Conservation (phyloP, 1,140 invertebrate species). For the Magallana ariakensis region DNA sequence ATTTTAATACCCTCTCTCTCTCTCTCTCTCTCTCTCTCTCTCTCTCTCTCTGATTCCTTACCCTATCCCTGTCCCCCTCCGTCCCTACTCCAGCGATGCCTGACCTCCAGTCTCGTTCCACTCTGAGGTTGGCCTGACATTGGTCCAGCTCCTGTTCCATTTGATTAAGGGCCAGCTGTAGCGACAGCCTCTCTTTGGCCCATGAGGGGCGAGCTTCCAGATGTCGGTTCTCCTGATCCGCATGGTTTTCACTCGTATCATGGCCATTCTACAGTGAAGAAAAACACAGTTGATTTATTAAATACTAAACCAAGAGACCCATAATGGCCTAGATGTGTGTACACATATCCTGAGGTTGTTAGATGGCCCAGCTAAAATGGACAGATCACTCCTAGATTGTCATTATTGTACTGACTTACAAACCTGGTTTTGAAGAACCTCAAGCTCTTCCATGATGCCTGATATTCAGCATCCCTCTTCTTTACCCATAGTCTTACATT, state of each 20-base stretch:
- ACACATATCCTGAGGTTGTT: not conserved
- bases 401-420: too few relatives aligned
- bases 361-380: too few relatives aligned
- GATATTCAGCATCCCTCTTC: constrained; percentile 52
- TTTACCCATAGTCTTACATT: constrained; percentile 23
- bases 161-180: constrained; percentile 74
- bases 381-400: too few relatives aligned
- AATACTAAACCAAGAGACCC: too few relatives aligned
- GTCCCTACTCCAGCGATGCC: constrained; percentile 56
- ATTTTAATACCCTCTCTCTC: not conserved
- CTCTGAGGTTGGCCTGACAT: constrained; percentile 68
- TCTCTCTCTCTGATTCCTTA: constrained; percentile 43
- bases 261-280: constrained; percentile 49
- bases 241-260: not conserved
- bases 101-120: constrained; percentile 61
- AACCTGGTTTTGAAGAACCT: too few relatives aligned
- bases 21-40: not conserved
- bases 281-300: not conserved
- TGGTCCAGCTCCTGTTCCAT: constrained; percentile 72
- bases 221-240: constrained; percentile 54
- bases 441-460: too few relatives aligned
- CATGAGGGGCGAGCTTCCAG: constrained; percentile 73
- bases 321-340: too few relatives aligned
- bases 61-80: constrained; percentile 67
- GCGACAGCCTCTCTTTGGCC: constrained; percentile 75